Base-by-base conservation (phyloP, 2,113 vertebrate genomes). In the Toxotes jaculatrix region DNA sequence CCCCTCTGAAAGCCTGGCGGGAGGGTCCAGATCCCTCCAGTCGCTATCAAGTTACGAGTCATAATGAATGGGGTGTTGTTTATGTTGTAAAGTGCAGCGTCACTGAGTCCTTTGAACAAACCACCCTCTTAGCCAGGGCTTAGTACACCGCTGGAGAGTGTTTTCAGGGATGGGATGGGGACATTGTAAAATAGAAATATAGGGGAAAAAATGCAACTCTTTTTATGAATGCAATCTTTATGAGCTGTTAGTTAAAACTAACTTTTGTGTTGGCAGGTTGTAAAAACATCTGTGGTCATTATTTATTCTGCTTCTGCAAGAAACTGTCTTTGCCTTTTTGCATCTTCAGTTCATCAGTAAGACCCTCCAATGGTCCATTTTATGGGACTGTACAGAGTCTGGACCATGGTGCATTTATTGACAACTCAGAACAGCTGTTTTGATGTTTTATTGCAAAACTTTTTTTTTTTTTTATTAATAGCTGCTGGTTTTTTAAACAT, bases 61-160 rank as follows among this genome's bases (percentile, higher is more conserved):
- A 93, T 96, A 97, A 95, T 95, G 95, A 93, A 94, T 91, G 95
- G 91, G 91, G 82, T 96, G 96, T 96, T 96, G 96, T 95, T 96
- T 96, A 94, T 93, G 91, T 95, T 96, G 95, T 97, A 93, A 94
- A 77, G 91, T 91, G 91, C 90, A 89, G 82, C 87, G 89, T 94
- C 91, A 89, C 74, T 71, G 40, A 91, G 94, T 88, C 95, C 89
- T 83, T 17, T 53, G 95, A 94, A 94, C 95, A 91, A 75, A 73
- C 61, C 57, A 80, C 80, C 82, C 87, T 92, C 89, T 89, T 81
- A 88, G 80, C 82, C 87, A 79, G 92, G 89, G 90, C 88, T 77
- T 56, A 55, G 74, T 13, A 14, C 67, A 72, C 82, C 92, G 79
- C 89, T 73, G 62, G 90, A 90, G 91, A 83, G 85, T 83, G 74